These are phyloP conservation scores for Drosophila sp. DNA, from an alignment of 1,140 invertebrate species.

Conservation along the genomic window DNA sequence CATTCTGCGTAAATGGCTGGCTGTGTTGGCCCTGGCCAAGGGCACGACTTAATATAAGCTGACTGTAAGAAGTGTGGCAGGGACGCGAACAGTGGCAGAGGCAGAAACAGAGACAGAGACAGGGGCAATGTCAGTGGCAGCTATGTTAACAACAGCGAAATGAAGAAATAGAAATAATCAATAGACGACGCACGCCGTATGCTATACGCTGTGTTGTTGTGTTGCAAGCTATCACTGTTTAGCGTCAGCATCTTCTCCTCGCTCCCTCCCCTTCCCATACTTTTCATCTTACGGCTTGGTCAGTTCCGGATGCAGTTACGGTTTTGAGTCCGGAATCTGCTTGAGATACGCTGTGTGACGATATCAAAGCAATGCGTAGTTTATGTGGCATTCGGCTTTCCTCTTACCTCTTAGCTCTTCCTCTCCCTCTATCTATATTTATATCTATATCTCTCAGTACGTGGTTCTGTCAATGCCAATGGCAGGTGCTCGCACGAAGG, in stretches of 20 bases:
- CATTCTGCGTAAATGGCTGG: not conserved
- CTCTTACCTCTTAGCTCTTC: too few relatives aligned
- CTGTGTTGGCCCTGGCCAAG: slow-evolving; percentile 35
- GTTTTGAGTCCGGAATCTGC: not conserved
- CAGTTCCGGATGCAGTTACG: slow-evolving; percentile 14
- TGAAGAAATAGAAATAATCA: slow-evolving; percentile 78
- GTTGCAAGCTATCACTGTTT: not conserved
- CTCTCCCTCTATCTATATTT: not conserved
- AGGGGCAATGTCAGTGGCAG: not conserved
- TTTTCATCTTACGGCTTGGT: slow-evolving; percentile 2
- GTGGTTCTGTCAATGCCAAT: slow-evolving; percentile 74
- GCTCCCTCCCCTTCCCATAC: not conserved
- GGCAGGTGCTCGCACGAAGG: slow-evolving; percentile 65
- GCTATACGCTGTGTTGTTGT: not conserved
- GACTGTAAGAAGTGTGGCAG: not conserved
- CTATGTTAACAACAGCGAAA: slow-evolving; percentile 64
- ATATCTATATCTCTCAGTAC: slow-evolving; percentile 6
- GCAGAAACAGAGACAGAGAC: slow-evolving; percentile 18
- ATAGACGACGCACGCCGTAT: slow-evolving; percentile 42
- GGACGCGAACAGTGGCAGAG: slow-evolving; percentile 32
- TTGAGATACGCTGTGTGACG: not conserved
- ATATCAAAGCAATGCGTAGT: not conserved
- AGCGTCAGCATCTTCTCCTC: not conserved
- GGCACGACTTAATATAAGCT: slow-evolving; percentile 40
- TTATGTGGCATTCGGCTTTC: too few relatives aligned